Percentiles rank a stretch among this genome's conserved stretches.
These are phyloP conservation scores for Frankliniella intonsa DNA, from an alignment of 2,888 invertebrate genomes.

Conservation along the genomic window DNA sequence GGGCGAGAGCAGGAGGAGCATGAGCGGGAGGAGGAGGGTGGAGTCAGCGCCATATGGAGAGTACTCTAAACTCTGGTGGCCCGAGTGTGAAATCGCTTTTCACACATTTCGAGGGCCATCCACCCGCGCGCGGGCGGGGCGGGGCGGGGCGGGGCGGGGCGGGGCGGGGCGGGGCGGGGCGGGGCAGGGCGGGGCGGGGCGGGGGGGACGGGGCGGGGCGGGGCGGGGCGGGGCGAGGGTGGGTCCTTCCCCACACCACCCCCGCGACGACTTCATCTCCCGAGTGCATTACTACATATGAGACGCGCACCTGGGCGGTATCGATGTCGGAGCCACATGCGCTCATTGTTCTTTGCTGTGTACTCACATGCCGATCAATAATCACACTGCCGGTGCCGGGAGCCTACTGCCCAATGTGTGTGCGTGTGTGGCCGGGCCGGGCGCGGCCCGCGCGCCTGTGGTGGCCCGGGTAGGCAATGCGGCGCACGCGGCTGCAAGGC, in stretches of 20 bases:
- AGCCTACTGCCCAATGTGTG: no score
- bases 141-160: neutral
- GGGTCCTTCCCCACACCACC: neutral
- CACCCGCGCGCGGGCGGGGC: neutral
- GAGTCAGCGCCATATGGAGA: constrained; percentile 16
- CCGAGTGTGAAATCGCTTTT: constrained; percentile 24
- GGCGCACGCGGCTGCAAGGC: no score
- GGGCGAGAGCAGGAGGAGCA: neutral
- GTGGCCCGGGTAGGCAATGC: no score
- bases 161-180: neutral
- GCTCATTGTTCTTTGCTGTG: no score
- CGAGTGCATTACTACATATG: neutral
- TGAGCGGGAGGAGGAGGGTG: neutral
- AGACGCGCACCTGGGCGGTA: no score
- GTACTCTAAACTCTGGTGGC: constrained; percentile 16
- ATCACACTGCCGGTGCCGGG: no score
- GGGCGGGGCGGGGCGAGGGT: neutral
- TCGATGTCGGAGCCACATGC: no score
- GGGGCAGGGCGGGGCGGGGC: neutral
- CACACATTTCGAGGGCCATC: constrained; percentile 15
- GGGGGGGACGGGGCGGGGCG: neutral
- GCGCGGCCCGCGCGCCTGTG: no score
- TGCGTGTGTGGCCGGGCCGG: no score
- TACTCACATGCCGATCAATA: no score
- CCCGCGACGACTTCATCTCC: neutral